These are phyloP conservation scores for Protomyctophum bolini DNA, from an alignment of 2,113 vertebrate genomes.

Conservation along the genomic window DNA sequence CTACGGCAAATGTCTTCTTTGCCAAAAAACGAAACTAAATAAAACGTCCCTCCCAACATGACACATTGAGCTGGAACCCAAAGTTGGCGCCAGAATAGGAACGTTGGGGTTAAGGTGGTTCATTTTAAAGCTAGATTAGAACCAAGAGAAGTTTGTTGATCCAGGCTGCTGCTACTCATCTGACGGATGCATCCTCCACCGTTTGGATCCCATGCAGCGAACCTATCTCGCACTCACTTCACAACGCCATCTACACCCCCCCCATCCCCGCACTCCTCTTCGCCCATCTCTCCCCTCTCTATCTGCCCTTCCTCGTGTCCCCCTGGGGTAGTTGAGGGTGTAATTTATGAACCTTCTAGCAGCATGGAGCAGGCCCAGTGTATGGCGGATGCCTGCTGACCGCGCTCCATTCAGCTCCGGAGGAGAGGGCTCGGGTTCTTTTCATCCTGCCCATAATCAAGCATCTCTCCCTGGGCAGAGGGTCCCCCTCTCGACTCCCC, in stretches of 20 bases:
- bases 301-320: conserved; percentile 20
- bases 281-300: conserved; percentile 49
- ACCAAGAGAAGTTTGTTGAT: too few species aligned
- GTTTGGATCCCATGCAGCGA: too few species aligned
- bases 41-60: too few species aligned
- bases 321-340: conserved; percentile 72
- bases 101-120: too few species aligned
- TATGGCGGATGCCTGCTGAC: conserved; percentile 80
- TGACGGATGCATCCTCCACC: too few species aligned
- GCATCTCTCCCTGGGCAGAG: conserved; percentile 50
- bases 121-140: too few species aligned
- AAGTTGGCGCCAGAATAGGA: too few species aligned
- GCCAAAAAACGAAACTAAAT: too few species aligned
- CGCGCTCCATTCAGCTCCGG: conserved; percentile 65
- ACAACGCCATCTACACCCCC: not conserved
- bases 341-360: conserved; percentile 82
- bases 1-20: too few species aligned
- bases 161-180: too few species aligned
- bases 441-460: conserved; percentile 71
- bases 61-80: too few species aligned
- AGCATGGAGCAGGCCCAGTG: conserved; percentile 76
- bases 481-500: conserved; percentile 38
- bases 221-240: too few species aligned
- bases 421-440: conserved; percentile 60
- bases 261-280: conserved; percentile 32